phyloP scores from a whole-genome alignment of 1,140 invertebrate genomes.

The Alviniconcha marisindica region DNA sequence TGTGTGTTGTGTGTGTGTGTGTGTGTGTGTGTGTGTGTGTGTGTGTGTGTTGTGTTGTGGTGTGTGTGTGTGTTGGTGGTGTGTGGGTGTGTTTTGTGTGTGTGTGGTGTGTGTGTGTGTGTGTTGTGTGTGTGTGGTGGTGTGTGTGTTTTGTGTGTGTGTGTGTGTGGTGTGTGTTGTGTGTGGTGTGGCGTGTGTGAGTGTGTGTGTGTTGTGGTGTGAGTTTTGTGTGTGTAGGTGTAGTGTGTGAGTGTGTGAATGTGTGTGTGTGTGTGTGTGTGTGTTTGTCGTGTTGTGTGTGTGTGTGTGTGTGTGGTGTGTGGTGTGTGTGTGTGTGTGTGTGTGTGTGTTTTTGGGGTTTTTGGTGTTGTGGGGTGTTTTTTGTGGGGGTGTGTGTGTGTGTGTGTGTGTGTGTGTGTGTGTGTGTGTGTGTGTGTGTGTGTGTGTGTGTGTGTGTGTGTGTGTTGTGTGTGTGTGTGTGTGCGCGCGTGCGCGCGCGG shows the following conservation, averaged over 20 bases:
- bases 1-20: not conserved
- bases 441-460: not conserved
- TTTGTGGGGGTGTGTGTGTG: not conserved
- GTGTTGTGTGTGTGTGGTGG: not conserved
- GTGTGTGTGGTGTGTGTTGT: no score
- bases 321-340: no score
- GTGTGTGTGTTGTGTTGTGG: not conserved
- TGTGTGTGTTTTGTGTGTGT: not conserved
- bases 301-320: no score
- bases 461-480: not conserved
- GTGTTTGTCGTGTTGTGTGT: no score
- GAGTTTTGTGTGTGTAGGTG: not conserved
- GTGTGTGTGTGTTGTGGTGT: not conserved
- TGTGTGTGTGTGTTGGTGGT: no score
- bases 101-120: not conserved
- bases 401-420: not conserved
- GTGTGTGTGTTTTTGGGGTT: no score
- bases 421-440: not conserved
- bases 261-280: no score
- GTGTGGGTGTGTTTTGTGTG: not conserved
- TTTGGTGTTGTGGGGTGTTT: no score
- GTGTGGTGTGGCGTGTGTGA: no score
- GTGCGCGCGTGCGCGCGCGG: no score
- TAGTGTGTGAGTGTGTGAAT: no score
- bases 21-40: not conserved